Evolutionary conservation across 2,888 invertebrate species (phyloP).

Genomic region (Hemistola chrysoprasaria): DNA sequence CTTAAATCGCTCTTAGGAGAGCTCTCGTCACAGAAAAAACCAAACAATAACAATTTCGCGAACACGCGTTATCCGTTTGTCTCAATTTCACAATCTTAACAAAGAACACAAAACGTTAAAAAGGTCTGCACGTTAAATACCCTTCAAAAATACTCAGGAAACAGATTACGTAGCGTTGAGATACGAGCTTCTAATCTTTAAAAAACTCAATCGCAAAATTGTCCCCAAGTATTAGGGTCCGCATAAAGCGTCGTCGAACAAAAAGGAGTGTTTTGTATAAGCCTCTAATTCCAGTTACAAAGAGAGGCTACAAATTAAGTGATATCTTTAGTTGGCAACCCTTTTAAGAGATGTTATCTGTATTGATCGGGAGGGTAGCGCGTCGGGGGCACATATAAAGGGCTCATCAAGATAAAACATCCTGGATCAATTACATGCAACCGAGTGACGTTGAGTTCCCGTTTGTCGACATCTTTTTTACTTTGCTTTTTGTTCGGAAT

Average conservation of each 20-base stretch:
- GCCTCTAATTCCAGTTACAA: constrained; percentile 70
- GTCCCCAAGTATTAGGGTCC: constrained; percentile 39
- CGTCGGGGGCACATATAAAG: constrained; percentile 73
- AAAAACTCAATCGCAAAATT: constrained; percentile 62
- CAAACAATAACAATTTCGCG: constrained; percentile 52
- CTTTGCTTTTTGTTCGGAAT: constrained; percentile 45
- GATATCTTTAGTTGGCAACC: constrained; percentile 80
- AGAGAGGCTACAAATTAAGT: constrained; percentile 80
- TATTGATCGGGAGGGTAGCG: constrained; percentile 71
- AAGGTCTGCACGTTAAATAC: constrained; percentile 55
- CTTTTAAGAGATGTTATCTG: constrained; percentile 79
- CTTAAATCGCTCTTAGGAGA: constrained; percentile 53
- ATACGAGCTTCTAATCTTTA: constrained; percentile 57
- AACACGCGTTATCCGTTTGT: constrained; percentile 68
- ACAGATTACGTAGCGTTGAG: constrained; percentile 59
- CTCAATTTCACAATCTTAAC: constrained; percentile 58
- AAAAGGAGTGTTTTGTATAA: constrained; percentile 60
- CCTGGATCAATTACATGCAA: constrained; percentile 79
- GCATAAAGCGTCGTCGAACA: constrained; percentile 49
- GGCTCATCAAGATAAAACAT: constrained; percentile 78
- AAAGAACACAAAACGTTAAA: constrained; percentile 60
- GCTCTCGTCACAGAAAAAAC: constrained; percentile 37
- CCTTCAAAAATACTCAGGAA: constrained; percentile 50
- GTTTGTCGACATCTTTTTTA: constrained; percentile 58
- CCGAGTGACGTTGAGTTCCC: constrained; percentile 70